Evolutionary conservation across 2,113 vertebrate species (phyloP), one percentile per base, ranked within the genome.

Genomic region (Rhegmatorhina hoffmannsi): DNA sequence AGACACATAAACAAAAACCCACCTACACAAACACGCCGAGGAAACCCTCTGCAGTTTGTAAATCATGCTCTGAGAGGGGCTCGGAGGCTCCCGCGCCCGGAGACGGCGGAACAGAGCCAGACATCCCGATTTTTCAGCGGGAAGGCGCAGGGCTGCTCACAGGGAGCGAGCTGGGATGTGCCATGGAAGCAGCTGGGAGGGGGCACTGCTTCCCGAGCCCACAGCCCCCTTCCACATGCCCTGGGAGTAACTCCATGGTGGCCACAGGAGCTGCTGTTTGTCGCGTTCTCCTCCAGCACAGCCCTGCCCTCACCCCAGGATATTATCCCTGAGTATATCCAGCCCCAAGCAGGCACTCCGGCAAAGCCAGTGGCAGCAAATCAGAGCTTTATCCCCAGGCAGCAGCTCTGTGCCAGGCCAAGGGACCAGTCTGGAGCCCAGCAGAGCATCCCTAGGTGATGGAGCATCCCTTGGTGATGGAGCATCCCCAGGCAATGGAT

Each of bases 131-230:
- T 91, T 44, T 68, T 17, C 92, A 68, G 8, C 7, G 34, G 28
- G 23, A 47, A 81, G 36, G n/a, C 1, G 0, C 1, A 0, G 49
- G 33, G 40, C 40, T 80, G 63, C 40, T 67, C 1, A 17, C 29
- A 46, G 47, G 38, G 46, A 4, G 0, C 0, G 5, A 52, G 56
- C 12, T 29, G 1, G 7, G 69, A n/a, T 26, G 46, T 56, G 70
- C 40, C 13, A 1, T 1, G 31, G 15, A 44, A 43, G 84, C 7
- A 0, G 13, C 78, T 19, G 67, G 44, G 46, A 29, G 8, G 40
- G 33, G n/a, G 64, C 66, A 4, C 0, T 0, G 44, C 38, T 50
- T 47, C 52, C 52, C 6, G 7, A 79, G 31, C 34, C 38, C 76
- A 12, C 33, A 26, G 12, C 10, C 1, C 1, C 1, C 26, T 56